Conservation (phyloP, 2,113 vertebrate genomes). For the Damaliscus lunatus region DNA sequence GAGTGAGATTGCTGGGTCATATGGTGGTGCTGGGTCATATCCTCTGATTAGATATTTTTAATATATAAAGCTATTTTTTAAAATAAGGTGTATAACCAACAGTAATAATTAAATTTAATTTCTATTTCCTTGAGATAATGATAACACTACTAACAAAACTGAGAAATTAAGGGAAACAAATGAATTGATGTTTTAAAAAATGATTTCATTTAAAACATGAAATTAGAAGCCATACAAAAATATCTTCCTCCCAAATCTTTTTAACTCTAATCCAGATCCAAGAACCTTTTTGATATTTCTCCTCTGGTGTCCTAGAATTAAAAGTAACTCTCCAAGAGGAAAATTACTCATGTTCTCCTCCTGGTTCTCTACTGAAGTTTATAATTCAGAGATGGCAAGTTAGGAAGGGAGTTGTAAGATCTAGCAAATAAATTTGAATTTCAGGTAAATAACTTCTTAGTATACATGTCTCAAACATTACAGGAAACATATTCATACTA, state of each 20-base stretch:
- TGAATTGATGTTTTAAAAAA: neutral
- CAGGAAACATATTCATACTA: neutral
- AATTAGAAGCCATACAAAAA: neutral
- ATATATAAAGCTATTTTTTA: neutral
- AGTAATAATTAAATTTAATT: neutral
- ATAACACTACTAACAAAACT: neutral
- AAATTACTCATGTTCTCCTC: neutral
- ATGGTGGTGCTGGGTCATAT: neutral
- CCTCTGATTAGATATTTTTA: neutral
- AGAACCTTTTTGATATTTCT: neutral
- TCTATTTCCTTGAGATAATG: neutral
- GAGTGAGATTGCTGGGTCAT: neutral
- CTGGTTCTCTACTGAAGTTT: neutral
- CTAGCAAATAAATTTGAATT: neutral
- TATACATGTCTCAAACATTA: neutral
- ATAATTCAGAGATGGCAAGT: neutral
- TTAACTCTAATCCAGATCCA: neutral
- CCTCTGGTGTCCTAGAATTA: neutral
- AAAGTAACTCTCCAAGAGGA: neutral
- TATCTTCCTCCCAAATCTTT: neutral
- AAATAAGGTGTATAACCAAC: neutral
- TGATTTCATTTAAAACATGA: neutral
- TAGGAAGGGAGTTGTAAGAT: neutral
- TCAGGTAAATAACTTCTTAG: neutral
- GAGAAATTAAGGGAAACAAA: neutral